phyloP scores from a whole-genome alignment of 1,140 invertebrate species.

The Semibalanus balanoides region DNA sequence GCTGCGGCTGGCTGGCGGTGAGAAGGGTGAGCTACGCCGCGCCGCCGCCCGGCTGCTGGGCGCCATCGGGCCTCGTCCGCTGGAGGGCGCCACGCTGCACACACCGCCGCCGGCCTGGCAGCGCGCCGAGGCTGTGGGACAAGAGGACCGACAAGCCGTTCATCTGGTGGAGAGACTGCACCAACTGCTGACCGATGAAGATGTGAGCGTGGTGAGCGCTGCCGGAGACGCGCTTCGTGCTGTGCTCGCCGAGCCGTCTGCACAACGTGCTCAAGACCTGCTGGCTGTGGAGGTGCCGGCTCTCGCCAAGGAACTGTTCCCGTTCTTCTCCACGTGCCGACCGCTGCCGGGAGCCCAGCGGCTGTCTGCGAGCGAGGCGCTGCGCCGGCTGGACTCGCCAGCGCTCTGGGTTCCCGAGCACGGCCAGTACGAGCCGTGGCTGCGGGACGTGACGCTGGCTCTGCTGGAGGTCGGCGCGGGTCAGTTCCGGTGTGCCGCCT shows the following conservation, averaged over 20 bases:
- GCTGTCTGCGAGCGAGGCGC: not conserved
- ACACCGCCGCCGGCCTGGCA: not conserved
- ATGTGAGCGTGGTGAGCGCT: not conserved
- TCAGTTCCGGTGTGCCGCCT: not conserved
- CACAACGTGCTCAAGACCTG: not conserved
- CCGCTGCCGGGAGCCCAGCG: not conserved
- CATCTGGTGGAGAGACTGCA: not conserved
- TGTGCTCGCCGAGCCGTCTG: not conserved
- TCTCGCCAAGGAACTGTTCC: not conserved
- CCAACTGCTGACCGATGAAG: not conserved
- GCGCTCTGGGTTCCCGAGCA: not conserved
- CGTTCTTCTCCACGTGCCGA: not conserved
- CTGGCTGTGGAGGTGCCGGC: not conserved
- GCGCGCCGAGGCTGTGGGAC: no score
- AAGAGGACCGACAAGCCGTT: not conserved
- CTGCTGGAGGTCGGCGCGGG: not conserved
- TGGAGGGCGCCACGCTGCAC: not conserved
- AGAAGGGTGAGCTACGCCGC: not conserved
- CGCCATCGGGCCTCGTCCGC: not conserved
- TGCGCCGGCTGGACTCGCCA: not conserved
- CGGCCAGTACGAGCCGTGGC: not conserved
- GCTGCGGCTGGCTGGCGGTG: not conserved
- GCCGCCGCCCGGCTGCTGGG: not conserved
- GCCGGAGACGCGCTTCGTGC: not conserved
- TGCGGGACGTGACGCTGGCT: not conserved